Evolutionary conservation across 2,888 invertebrate genomes (phyloP).

Genomic region (Cynaeus angustus): DNA sequence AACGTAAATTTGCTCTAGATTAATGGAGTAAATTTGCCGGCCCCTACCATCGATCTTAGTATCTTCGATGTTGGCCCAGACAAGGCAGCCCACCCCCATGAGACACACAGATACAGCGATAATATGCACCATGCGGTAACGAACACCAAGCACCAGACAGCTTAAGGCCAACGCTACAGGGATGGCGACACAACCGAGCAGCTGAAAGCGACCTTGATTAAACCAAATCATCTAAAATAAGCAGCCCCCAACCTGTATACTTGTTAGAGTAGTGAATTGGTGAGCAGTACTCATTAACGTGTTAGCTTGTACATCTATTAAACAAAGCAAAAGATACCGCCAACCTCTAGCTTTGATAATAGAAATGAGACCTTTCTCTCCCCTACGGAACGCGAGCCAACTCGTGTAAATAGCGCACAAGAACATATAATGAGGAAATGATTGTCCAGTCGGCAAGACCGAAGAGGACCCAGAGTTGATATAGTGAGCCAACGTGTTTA

Average conservation of each 20-base stretch:
- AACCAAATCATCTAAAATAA: slow-evolving; percentile 34
- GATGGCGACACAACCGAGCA: slow-evolving; percentile 89
- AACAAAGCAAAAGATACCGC: slow-evolving; percentile 84
- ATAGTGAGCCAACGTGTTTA: slow-evolving; percentile 83
- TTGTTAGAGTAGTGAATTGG: slow-evolving; percentile 82
- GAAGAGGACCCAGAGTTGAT: slow-evolving; percentile 81
- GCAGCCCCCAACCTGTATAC: slow-evolving; percentile 76
- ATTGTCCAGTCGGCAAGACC: slow-evolving; percentile 86
- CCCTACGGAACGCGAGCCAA: slow-evolving; percentile 81
- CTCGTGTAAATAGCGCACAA: slow-evolving; percentile 86
- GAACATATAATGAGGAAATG: slow-evolving; percentile 85
- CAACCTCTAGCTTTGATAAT: slow-evolving; percentile 82
- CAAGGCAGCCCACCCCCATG: slow-evolving; percentile 87
- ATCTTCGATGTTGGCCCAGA: slow-evolving; percentile 87
- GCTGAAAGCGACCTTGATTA: slow-evolving; percentile 74
- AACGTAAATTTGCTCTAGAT: slow-evolving; percentile 13
- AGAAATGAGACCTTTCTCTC: slow-evolving; percentile 76
- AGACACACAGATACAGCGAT: slow-evolving; percentile 86
- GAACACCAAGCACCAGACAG: slow-evolving; percentile 83
- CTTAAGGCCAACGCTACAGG: slow-evolving; percentile 87
- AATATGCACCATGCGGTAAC: slow-evolving; percentile 84
- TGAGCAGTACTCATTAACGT: slow-evolving; percentile 88
- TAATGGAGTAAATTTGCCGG: not conserved
- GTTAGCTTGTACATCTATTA: slow-evolving; percentile 90
- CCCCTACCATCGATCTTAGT: slow-evolving; percentile 77